Conservation (phyloP, 2,113 vertebrate species). For the Girardinichthys multiradiatus region DNA sequence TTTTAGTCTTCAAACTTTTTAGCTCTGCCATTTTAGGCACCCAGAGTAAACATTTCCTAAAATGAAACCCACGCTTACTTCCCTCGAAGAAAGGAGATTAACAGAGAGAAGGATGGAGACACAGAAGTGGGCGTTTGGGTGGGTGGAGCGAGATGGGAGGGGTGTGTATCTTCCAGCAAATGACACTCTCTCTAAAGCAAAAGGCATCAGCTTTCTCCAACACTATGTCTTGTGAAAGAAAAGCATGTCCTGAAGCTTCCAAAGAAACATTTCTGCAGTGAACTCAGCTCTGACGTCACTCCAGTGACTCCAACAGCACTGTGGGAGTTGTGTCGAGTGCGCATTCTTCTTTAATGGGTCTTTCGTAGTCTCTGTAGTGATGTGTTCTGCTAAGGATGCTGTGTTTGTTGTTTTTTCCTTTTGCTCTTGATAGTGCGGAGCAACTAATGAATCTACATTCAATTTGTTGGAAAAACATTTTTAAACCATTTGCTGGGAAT, state of each 20-base stretch:
- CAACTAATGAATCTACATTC: not conserved
- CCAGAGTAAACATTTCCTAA: slow-evolving; percentile 61
- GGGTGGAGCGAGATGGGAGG: slow-evolving; percentile 4
- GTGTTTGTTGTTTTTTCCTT: not conserved
- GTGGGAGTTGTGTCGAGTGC: not conserved
- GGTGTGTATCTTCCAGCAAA: slow-evolving; percentile 47
- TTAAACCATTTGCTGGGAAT: not conserved
- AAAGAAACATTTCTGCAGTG: slow-evolving; percentile 25
- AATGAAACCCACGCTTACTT: slow-evolving; percentile 58
- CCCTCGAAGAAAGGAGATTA: slow-evolving; percentile 33
- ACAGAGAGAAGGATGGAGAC: slow-evolving; percentile 34
- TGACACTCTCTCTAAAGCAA: slow-evolving; percentile 36
- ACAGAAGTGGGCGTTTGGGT: slow-evolving; percentile 16
- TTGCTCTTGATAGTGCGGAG: not conserved
- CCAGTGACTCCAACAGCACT: not conserved
- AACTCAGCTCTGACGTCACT: slow-evolving; percentile 29
- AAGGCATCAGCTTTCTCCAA: slow-evolving; percentile 31
- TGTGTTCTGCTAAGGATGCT: not conserved
- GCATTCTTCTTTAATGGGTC: not conserved
- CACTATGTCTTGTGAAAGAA: slow-evolving; percentile 22
- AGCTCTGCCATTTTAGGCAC: slow-evolving; percentile 55
- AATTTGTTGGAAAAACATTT: not conserved
- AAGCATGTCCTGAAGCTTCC: slow-evolving; percentile 34
- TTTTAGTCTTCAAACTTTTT: slow-evolving; percentile 38
- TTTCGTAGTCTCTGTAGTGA: not conserved